Percentiles rank a stretch among this genome's conserved stretches.
phyloP scores from a whole-genome alignment of 2,888 invertebrate genomes.

The Chrysina gloriosa region DNA sequence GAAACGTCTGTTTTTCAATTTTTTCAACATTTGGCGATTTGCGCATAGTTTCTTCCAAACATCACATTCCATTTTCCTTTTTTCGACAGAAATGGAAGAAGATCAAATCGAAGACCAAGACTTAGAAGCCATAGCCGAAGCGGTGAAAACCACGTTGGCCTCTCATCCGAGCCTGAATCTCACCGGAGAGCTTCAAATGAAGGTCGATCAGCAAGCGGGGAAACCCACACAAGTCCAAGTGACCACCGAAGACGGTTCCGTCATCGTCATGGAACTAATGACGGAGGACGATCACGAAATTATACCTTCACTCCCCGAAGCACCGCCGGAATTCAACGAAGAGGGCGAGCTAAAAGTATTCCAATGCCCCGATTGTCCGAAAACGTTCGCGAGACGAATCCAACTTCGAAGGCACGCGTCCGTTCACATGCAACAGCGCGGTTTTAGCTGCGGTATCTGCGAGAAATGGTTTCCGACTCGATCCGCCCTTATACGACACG shows the following conservation, averaged over 20 bases:
- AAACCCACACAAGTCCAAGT: slow-evolving; percentile 64
- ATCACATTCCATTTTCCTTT: not conserved
- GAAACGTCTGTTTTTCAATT: too few relatives aligned
- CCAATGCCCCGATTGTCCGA: slow-evolving; percentile 73
- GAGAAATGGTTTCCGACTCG: slow-evolving; percentile 76
- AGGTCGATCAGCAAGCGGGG: slow-evolving; percentile 57
- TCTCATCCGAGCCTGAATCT: slow-evolving; percentile 59
- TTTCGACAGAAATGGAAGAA: slow-evolving; percentile 39
- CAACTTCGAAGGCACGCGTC: slow-evolving; percentile 73
- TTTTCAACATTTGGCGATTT: too few relatives aligned
- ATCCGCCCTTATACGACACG: slow-evolving; percentile 76
- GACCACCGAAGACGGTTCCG: slow-evolving; percentile 65
- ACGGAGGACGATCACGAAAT: slow-evolving; percentile 59
- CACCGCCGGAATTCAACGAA: slow-evolving; percentile 53
- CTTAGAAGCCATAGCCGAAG: slow-evolving; percentile 63
- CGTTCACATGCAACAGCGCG: slow-evolving; percentile 71
- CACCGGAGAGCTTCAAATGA: slow-evolving; percentile 57
- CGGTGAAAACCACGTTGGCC: slow-evolving; percentile 63
- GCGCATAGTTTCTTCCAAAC: not conserved
- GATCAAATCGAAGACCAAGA: slow-evolving; percentile 57
- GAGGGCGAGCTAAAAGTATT: slow-evolving; percentile 67
- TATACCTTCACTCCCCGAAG: slow-evolving; percentile 33
- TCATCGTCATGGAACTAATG: slow-evolving; percentile 65
- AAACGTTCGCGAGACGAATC: slow-evolving; percentile 71
- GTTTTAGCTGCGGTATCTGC: slow-evolving; percentile 71